Evolutionary conservation across 92 coral and sea anemone species (phyloP).

Genomic region (Epizoanthus rinbou): DNA sequence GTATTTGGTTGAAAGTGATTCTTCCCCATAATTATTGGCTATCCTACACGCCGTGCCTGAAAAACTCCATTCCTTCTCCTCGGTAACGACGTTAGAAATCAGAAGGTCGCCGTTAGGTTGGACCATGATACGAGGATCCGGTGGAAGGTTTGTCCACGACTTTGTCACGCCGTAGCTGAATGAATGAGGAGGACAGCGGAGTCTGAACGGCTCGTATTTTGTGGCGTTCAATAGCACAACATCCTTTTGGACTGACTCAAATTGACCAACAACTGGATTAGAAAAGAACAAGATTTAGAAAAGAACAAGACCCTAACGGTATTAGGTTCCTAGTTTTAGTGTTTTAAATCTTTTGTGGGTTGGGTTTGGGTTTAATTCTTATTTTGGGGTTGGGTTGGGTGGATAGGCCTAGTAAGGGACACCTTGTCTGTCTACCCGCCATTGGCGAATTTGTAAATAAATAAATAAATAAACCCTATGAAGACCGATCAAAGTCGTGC

Average conservation of each 20-base stretch:
- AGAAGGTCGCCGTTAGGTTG: conserved; percentile 26
- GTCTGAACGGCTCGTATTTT: neutral
- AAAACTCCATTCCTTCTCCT: conserved; percentile 1
- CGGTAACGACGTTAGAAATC: conserved; percentile 8
- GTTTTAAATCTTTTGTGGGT: too few relatives aligned
- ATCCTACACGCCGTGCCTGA: conserved; percentile 32
- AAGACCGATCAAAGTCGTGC: too few relatives aligned
- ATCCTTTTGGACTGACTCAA: conserved; percentile 13
- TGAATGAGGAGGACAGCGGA: conserved; percentile 30
- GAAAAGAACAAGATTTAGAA: too few relatives aligned
- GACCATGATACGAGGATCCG: conserved; percentile 12
- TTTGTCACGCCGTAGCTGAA: conserved; percentile 12
- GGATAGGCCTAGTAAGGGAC: too few relatives aligned
- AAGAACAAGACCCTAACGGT: too few relatives aligned
- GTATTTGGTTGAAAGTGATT: neutral
- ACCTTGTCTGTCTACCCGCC: too few relatives aligned
- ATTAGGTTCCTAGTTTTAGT: too few relatives aligned
- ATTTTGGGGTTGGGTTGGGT: too few relatives aligned
- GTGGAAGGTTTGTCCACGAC: conserved; percentile 31
- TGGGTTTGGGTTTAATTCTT: too few relatives aligned
- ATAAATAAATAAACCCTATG: too few relatives aligned
- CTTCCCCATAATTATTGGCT: neutral
- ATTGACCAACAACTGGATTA: conserved; percentile 33
- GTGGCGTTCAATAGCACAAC: neutral
- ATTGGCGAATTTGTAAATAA: too few relatives aligned